Evolutionary conservation across 2,113 vertebrate species (phyloP).

Genomic region (Vicugna pacos): DNA sequence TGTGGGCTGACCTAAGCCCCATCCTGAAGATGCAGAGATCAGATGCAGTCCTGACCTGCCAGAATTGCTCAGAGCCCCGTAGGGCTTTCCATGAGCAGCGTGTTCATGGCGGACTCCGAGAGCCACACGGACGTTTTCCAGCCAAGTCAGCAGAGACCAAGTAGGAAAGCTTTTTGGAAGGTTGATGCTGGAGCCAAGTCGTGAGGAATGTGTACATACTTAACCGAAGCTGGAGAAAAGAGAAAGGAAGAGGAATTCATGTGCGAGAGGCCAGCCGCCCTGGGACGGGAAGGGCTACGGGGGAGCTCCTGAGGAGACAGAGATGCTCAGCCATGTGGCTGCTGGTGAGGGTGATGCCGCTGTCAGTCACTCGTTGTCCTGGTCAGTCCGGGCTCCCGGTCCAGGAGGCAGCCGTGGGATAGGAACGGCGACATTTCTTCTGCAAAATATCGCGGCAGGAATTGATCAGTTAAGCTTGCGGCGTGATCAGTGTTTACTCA

Average conservation of each 20-base stretch:
- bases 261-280: no score
- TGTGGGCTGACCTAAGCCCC: rapidly evolving
- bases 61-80: background rate
- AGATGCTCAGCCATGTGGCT: background rate
- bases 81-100: background rate
- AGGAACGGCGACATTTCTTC: rapidly evolving
- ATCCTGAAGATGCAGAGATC: background rate
- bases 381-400: background rate
- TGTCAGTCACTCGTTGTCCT: no score
- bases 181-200: rapidly evolving
- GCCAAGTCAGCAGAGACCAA: background rate
- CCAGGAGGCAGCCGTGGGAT: background rate
- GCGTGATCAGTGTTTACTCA: rapidly evolving
- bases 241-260: background rate
- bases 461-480: background rate
- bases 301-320: no score
- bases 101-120: no score
- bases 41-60: rapidly evolving
- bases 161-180: background rate
- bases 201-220: background rate
- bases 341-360: background rate
- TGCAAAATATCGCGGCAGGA: background rate
- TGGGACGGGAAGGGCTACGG: rapidly evolving
- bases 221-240: background rate
- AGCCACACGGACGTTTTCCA: background rate